Conservation (phyloP, 2,888 invertebrate species). For the Caenorhabditis becei region DNA sequence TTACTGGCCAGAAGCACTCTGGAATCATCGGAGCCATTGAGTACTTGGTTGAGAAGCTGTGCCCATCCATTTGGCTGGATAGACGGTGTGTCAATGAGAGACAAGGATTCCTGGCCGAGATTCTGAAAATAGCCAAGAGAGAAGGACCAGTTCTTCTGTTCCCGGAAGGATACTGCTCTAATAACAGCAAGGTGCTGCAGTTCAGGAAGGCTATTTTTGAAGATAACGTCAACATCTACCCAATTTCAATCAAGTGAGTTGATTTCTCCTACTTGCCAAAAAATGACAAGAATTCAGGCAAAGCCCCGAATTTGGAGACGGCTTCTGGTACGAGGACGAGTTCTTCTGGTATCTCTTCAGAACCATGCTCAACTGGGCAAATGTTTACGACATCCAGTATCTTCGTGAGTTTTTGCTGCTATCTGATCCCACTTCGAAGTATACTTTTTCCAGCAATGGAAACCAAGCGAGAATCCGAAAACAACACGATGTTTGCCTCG, state of each 20-base stretch:
- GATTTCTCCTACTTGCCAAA: neutral
- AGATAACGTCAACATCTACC: constrained; percentile 68
- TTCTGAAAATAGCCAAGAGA: constrained; percentile 70
- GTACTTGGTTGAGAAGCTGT: constrained; percentile 71
- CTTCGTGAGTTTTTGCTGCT: constrained; percentile 58
- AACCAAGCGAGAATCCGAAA: constrained; percentile 36
- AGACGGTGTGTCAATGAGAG: constrained; percentile 71
- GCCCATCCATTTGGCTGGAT: constrained; percentile 76
- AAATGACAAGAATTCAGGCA: constrained; percentile 53
- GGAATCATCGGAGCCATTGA: constrained; percentile 76
- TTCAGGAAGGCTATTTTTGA: constrained; percentile 72
- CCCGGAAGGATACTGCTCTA: constrained; percentile 77
- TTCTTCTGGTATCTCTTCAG: constrained; percentile 69
- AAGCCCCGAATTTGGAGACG: constrained; percentile 66
- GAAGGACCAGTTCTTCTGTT: constrained; percentile 76
- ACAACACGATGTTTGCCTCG: constrained; percentile 64
- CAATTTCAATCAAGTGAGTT: constrained; percentile 66
- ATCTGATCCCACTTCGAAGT: neutral
- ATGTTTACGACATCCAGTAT: constrained; percentile 74
- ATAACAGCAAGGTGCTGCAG: constrained; percentile 72
- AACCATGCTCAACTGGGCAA: constrained; percentile 70
- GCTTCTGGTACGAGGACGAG: constrained; percentile 71
- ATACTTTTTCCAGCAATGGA: constrained; percentile 47
- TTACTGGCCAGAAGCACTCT: constrained; percentile 77
- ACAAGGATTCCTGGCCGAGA: constrained; percentile 67